Base-by-base conservation (phyloP, 2,113 vertebrate genomes). In the Triplophysa siluroides region DNA sequence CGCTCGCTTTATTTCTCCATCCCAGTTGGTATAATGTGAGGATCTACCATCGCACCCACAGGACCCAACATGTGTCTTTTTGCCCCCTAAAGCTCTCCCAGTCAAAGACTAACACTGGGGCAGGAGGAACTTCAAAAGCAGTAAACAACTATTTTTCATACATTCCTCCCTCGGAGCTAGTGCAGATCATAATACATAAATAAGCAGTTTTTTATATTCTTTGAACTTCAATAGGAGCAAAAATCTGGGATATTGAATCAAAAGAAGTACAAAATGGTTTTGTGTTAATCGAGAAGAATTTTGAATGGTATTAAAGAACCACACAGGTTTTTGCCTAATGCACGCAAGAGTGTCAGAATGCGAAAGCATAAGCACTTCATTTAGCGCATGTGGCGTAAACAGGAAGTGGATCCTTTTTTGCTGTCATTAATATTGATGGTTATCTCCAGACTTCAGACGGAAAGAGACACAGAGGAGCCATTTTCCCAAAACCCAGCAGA, bases 381-480 rank as follows among this genome's bases (percentile, higher is more conserved):
- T 81, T 74, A 82, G 61, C 61, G 38, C 72, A 77, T 76, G 81
- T 70, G 72, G 65, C 61, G 69, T 83, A 84, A 90, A 89, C 83
- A 88, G 87, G 82, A 89, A 90, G 80, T 24, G 71, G 81, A 78
- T 81, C 83, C 75, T 84, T 81, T 87, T 81, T 80, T 81, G 80
- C 41, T 58, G 70, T 52, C 26, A 84, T 88, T 86, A 88, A 89
- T 89, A 89, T 88, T 87, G 79, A 88, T 89, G 85, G 60, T 80
- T 76, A 82, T 83, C 81, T 84, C 75, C 86, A 89, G 86, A 90
- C 85, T 84, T 87, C 80, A 88, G 84, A 87, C 63, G 72, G 61
- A 81, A 72, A 18, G 38, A 68, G 72, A 79, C 54, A 74, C 66
- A 61, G 63, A 43, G 75, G 83, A 52, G 12, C 43, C 60, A 81